Base-by-base conservation (phyloP, 2,888 invertebrate species). In the Papilio gigon region DNA sequence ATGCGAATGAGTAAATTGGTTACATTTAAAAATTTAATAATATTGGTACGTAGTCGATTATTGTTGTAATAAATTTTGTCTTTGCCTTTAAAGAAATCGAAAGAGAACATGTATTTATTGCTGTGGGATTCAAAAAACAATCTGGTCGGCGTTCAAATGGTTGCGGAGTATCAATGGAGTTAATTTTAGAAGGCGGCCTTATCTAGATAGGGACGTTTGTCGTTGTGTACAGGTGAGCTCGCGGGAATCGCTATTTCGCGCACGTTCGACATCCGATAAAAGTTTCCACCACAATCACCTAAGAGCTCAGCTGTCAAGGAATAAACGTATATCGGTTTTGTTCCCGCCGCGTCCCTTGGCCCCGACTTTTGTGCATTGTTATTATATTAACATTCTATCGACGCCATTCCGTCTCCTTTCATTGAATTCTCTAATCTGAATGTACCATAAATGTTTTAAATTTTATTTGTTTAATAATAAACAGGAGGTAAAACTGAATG, bases 251-350 rank as follows among this genome's bases (percentile, higher is more conserved):
- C 87, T 87, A 92, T 92, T 91, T 88, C 81, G 85, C 85, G 89
- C 92, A 92, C 92, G 92, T 90, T 88, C 89, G 87, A 89, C 89
- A 89, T 91, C 88, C 90, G 92, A 92, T 92, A 92, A 92, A 92
- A 92, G 88, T 92, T 92, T 90, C 90, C 88, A 85, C 90, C 90
- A 91, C 92, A 92, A 92, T 92, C 91, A 90, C 92, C 92, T 91
- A 92, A 92, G 91, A 92, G 92, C 92, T 91, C 91, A 92, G 91
- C 90, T 92, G 92, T 92, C 91, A 90, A 85, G 89, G 86, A 87
- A 91, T 90, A 89, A 87, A 86, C 89, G 85, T 89, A 89, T 89
- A 90, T 90, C 89, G 89, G 89, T 90, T 90, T 91, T 89, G 90
- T 90, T 89, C 86, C 84, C 80, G 78, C 78, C 77, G 77, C 77